A percentile compares a stretch with the other conserved stretches of the same genome.
Evolutionary conservation across 2,888 invertebrate genomes (phyloP).

Genomic region (Smittia aterrima): DNA sequence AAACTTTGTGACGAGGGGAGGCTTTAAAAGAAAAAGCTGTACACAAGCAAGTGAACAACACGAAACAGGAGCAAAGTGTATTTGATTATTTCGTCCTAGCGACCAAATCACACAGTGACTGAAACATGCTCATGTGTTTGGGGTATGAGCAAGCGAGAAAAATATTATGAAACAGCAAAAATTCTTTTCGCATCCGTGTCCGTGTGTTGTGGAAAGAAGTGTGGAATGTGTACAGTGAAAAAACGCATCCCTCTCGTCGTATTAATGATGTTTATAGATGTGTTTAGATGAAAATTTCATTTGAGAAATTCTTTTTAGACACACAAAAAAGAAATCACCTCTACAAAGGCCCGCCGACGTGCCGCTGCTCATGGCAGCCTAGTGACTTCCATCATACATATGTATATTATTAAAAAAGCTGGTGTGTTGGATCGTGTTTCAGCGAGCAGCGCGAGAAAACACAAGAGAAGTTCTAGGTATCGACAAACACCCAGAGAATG

Average conservation of each 20-base stretch:
- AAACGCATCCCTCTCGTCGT: slow-evolving; percentile 41
- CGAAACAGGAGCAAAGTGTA: not conserved
- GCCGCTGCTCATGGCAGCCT: slow-evolving; percentile 31
- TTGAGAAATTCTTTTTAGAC: slow-evolving; percentile 30
- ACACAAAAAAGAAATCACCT: slow-evolving; percentile 36
- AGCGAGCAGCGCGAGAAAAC: not conserved
- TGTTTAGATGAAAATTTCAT: slow-evolving; percentile 42
- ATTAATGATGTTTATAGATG: slow-evolving; percentile 39
- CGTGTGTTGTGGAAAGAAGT: slow-evolving; percentile 36
- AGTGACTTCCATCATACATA: slow-evolving; percentile 40
- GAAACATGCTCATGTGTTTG: slow-evolving; percentile 28
- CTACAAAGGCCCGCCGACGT: slow-evolving; percentile 36
- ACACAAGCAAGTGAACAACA: slow-evolving; percentile 11
- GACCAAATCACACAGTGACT: slow-evolving; percentile 16
- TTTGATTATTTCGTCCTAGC: not conserved
- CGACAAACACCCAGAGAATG: slow-evolving; percentile 30
- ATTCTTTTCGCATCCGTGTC: slow-evolving; percentile 23
- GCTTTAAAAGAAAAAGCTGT: not conserved
- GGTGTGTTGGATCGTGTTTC: slow-evolving; percentile 34
- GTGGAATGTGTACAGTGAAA: slow-evolving; percentile 39
- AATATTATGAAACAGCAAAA: slow-evolving; percentile 30
- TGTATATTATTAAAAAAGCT: slow-evolving; percentile 41
- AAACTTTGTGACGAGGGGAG: no score
- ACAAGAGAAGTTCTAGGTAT: slow-evolving; percentile 30
- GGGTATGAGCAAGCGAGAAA: slow-evolving; percentile 21